Base-by-base conservation (phyloP, 2,797 vertebrate species). In the Heteromormyrus szaboi region DNA sequence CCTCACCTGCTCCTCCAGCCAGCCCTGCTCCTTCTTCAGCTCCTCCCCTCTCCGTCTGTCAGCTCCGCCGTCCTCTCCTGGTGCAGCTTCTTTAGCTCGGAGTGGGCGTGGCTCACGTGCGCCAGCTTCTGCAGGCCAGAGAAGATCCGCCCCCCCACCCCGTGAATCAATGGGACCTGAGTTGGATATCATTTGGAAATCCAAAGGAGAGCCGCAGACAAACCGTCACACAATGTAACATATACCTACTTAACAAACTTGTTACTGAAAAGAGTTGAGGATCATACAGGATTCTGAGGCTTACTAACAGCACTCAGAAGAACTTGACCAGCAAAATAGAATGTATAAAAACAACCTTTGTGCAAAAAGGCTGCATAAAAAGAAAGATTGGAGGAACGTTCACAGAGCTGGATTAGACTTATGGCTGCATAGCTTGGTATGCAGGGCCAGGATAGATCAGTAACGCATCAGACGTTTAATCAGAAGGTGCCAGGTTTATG, bases 51-150 rank as follows among this genome's bases (percentile, higher is more conserved):
- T 89, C 98, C 96, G 0, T 99, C 98, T 0, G 95, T 94, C 83
- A 99, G 92, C 93, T 99, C 98, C 0, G 96, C 97, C 56, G 93
- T 97, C 94, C 97, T 98, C 91, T 99, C 98, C 92, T 98, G 97
- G 92, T 97, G 95, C 93, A 98, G 98, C 90, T 99, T 99, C 95
- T 99, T 99, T 91, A 98, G 93, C 93, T 99, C 98, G 17, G 95
- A 44, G 0, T 99, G 98, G 98, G 87, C 22, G 0, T 99, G 98
- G 46, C 98, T 97, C 90, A 99, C 94, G 93, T 99, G 98, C 0
- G 96, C 96, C 92, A 99, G 93, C 90, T 99, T 98, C 98, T 99
- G 91, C n/a, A 33, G 37, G 76, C 17, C 17, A 9, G 37, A 81
- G 37, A 81, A 9, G 29, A 72, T 33, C 14, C 3, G 12, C 25